These are phyloP conservation scores for Orycteropus afer DNA, from an alignment of 2,113 vertebrate species.

Conservation along the genomic window DNA sequence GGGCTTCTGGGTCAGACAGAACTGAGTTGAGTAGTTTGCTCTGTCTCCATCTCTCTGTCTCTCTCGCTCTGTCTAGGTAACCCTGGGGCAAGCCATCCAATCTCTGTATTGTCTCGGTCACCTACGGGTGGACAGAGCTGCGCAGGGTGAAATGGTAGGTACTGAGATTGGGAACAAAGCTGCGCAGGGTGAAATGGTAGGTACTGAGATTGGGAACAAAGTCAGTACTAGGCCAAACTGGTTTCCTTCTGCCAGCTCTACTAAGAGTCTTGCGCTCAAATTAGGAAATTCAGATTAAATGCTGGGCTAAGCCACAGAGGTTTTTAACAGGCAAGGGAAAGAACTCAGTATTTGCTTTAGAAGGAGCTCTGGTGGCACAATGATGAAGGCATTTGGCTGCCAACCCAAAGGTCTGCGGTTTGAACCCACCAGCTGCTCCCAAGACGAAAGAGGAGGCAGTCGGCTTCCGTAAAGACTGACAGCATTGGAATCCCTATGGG, in stretches of 20 bases:
- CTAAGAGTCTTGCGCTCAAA: neutral
- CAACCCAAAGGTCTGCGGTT: too few species aligned
- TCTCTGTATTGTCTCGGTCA: constrained; percentile 6
- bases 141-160: neutral
- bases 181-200: too few species aligned
- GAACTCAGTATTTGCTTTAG: neutral
- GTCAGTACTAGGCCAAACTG: too few species aligned
- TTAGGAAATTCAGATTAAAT: constrained; percentile 22
- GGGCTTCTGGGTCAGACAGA: neutral
- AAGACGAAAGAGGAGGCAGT: too few species aligned
- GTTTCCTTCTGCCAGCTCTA: too few species aligned
- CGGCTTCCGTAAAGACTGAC: too few species aligned
- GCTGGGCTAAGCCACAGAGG: neutral
- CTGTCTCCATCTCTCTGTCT: neutral
- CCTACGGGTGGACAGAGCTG: neutral
- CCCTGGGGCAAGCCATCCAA: neutral
- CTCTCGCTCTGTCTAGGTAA: neutral
- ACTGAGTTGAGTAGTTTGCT: neutral
- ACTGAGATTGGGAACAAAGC: too few species aligned
- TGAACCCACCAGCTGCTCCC: too few species aligned
- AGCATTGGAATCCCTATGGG: too few species aligned
- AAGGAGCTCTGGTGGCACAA: too few species aligned
- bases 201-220: neutral
- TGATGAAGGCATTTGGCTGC: too few species aligned
- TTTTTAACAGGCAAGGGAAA: neutral